phyloP scores from a whole-genome alignment of 2,888 invertebrate species.

The Thyatira batis region DNA sequence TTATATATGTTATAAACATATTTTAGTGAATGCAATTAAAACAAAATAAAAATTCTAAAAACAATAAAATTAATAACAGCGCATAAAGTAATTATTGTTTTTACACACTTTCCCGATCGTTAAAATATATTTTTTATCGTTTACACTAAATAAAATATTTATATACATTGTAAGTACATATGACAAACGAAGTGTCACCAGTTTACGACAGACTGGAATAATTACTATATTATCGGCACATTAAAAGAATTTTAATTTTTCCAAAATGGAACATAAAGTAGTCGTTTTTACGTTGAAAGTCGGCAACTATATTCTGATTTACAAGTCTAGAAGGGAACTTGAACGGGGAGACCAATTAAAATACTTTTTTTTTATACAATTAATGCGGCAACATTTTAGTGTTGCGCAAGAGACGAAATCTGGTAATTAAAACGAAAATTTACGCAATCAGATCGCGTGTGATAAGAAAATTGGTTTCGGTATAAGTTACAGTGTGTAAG shows the following conservation, averaged over 20 bases:
- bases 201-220: slow-evolving; percentile 22
- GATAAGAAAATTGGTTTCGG: slow-evolving; percentile 37
- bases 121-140: slow-evolving; percentile 35
- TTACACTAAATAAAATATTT: slow-evolving; percentile 32
- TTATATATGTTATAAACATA: neutral
- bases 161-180: slow-evolving; percentile 9
- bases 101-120: slow-evolving; percentile 1
- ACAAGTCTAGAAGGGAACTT: slow-evolving; percentile 39
- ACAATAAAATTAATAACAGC: neutral
- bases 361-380: slow-evolving; percentile 51
- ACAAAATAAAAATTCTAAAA: neutral
- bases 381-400: slow-evolving; percentile 65
- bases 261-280: slow-evolving; percentile 48
- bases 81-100: neutral
- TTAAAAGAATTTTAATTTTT: slow-evolving; percentile 25
- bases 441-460: slow-evolving; percentile 65
- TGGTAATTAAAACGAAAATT: slow-evolving; percentile 65
- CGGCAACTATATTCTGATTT: slow-evolving; percentile 53
- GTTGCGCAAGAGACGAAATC: slow-evolving; percentile 48
- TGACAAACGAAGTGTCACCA: neutral
- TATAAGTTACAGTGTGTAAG: slow-evolving; percentile 2
- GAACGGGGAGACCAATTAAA: slow-evolving; percentile 51
- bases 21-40: neutral
- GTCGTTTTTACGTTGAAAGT: slow-evolving; percentile 52
- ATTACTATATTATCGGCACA: slow-evolving; percentile 42